These are phyloP conservation scores for Chionomys nivalis DNA, from an alignment of 2,113 vertebrate species.

Conservation along the genomic window DNA sequence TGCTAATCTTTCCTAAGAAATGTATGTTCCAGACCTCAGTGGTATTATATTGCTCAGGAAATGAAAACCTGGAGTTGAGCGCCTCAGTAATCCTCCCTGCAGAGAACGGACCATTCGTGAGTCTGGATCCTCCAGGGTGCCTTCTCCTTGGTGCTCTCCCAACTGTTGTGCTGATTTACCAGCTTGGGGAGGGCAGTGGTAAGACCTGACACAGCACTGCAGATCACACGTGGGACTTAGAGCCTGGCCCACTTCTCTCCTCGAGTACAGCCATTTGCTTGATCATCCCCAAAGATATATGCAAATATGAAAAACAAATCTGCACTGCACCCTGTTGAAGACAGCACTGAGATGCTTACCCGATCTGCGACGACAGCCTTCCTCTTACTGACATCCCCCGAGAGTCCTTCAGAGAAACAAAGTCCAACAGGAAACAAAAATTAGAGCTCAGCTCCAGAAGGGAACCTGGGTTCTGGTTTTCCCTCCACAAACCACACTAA, in stretches of 20 bases:
- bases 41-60: background rate
- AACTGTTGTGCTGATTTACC: background rate
- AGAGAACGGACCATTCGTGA: background rate
- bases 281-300: background rate
- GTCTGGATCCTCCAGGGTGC: background rate
- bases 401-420: constrained; percentile 88
- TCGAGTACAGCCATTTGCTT: background rate
- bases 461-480: background rate
- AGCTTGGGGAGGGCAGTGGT: background rate
- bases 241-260: background rate
- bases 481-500: background rate
- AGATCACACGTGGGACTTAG: background rate
- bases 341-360: constrained; percentile 82
- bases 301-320: background rate
- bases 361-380: constrained; percentile 94
- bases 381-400: constrained; percentile 92
- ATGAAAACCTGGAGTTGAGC: background rate
- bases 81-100: background rate
- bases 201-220: background rate
- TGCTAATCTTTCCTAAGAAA: constrained; percentile 56
- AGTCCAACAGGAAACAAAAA: constrained; percentile 43
- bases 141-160: background rate
- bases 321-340: background rate
- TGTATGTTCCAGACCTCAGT: background rate
- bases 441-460: background rate